Conservation (phyloP, 2,113 vertebrate genomes). For the Pelusios castaneus region DNA sequence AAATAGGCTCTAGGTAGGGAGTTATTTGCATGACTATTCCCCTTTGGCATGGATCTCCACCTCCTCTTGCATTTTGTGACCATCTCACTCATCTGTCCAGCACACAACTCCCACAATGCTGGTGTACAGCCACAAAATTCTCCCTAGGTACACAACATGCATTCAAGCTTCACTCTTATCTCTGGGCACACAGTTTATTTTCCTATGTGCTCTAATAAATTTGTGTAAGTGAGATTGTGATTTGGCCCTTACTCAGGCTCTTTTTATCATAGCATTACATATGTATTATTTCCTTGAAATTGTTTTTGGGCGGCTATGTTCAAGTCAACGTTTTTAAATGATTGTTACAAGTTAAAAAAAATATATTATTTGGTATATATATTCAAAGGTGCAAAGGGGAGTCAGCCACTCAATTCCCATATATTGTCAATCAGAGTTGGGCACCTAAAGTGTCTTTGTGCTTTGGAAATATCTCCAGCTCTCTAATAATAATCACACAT, state of each 20-base stretch:
- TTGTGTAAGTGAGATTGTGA: not conserved
- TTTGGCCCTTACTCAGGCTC: not conserved
- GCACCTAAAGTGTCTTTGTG: fast-evolving
- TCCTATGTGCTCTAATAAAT: not conserved
- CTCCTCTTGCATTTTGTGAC: not conserved
- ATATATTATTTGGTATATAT: not conserved
- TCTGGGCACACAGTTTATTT: not conserved
- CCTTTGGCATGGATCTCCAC: not conserved
- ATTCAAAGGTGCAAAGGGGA: not conserved
- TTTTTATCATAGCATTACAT: not conserved
- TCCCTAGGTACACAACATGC: not conserved
- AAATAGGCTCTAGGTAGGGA: not conserved
- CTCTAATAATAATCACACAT: not conserved
- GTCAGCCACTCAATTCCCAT: not conserved
- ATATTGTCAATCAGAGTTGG: not conserved
- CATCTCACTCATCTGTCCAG: not conserved
- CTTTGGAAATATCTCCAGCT: not conserved
- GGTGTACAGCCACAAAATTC: not conserved
- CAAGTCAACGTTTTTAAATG: not conserved
- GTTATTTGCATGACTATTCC: not conserved
- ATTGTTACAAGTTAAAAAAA: not conserved
- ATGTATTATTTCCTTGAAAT: not conserved
- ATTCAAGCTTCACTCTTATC: not conserved
- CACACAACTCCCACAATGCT: not conserved
- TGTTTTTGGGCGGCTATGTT: not conserved